A percentile compares a stretch with the other conserved stretches of the same genome.
phyloP scores from a whole-genome alignment of 64 coral and sea anemone species.

The Actinia equina region DNA sequence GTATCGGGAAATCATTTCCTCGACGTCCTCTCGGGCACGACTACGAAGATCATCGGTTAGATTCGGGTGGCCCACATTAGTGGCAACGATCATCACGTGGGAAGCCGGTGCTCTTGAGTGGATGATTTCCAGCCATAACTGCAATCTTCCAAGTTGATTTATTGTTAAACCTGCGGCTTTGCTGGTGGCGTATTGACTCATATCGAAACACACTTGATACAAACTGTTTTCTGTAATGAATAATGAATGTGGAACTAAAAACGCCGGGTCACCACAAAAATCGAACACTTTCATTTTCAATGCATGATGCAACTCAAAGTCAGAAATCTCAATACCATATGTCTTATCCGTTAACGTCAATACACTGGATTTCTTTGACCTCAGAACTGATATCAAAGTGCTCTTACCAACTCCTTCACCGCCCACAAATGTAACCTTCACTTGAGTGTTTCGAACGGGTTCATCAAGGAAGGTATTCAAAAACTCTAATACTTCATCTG shows the following conservation, averaged over 20 bases:
- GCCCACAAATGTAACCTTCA: slow-evolving; percentile 76
- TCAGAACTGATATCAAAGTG: slow-evolving; percentile 55
- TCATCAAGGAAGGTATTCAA: slow-evolving; percentile 73
- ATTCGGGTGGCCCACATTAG: slow-evolving; percentile 75
- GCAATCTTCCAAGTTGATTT: slow-evolving; percentile 63
- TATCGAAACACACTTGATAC: slow-evolving; percentile 86
- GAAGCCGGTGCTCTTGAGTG: slow-evolving; percentile 78
- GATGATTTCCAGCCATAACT: slow-evolving; percentile 83
- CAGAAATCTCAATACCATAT: slow-evolving; percentile 66
- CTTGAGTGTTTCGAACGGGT: slow-evolving; percentile 77
- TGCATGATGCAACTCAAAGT: slow-evolving; percentile 50
- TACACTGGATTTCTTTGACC: slow-evolving; percentile 46
- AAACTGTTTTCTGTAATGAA: slow-evolving; percentile 90
- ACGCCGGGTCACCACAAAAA: slow-evolving; percentile 62
- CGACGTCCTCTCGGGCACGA: slow-evolving; percentile 71
- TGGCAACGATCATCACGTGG: slow-evolving; percentile 79
- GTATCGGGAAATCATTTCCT: slow-evolving; percentile 61
- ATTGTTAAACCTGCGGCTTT: slow-evolving; percentile 53
- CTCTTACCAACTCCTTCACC: slow-evolving; percentile 73
- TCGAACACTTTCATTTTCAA: slow-evolving; percentile 78
- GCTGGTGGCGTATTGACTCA: slow-evolving; percentile 69
- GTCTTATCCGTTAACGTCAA: slow-evolving; percentile 38
- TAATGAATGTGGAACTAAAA: slow-evolving; percentile 56
- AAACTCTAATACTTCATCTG: slow-evolving; percentile 70
- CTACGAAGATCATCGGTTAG: slow-evolving; percentile 59